Evolutionary conservation across 2,888 invertebrate species (phyloP).

Genomic region (Scaptodrosophila latifasciaeformis): DNA sequence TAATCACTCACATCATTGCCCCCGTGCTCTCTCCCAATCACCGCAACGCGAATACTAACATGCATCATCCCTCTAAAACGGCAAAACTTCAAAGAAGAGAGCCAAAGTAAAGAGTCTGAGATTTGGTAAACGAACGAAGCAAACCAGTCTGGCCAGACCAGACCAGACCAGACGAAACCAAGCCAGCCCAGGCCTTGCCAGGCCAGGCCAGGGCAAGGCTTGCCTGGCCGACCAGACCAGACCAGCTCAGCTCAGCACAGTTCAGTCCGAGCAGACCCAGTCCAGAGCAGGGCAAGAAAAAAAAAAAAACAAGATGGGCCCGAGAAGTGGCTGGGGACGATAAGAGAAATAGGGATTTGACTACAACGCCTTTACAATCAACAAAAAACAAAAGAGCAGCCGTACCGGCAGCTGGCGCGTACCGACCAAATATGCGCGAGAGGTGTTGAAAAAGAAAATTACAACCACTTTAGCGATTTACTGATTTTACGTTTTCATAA

Average conservation of each 20-base stretch:
- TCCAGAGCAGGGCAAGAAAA: not conserved
- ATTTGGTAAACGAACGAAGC: slow-evolving; percentile 66
- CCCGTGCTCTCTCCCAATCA: slow-evolving; percentile 66
- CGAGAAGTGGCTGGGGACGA: not conserved
- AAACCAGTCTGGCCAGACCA: slow-evolving; percentile 57
- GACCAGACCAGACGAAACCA: slow-evolving; percentile 14
- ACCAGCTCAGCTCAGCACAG: too few species aligned
- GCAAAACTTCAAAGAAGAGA: slow-evolving; percentile 65
- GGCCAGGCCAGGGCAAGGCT: slow-evolving; percentile 21
- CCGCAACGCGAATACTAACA: slow-evolving; percentile 48
- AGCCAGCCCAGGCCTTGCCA: not conserved
- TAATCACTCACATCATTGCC: slow-evolving; percentile 71
- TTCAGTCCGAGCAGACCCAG: too few species aligned
- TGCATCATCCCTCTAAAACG: slow-evolving; percentile 67
- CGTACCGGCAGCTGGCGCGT: slow-evolving; percentile 53
- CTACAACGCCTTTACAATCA: slow-evolving; percentile 36
- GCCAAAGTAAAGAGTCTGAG: slow-evolving; percentile 63
- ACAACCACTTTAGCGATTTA: slow-evolving; percentile 73
- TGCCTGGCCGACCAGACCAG: slow-evolving; percentile 26
- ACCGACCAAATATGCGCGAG: slow-evolving; percentile 63
- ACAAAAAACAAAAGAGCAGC: slow-evolving; percentile 63
- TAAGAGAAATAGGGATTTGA: slow-evolving; percentile 30
- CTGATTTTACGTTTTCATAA: slow-evolving; percentile 73
- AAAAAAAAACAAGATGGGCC: not conserved
- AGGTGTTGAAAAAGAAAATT: slow-evolving; percentile 75